These are phyloP conservation scores for Hystrix cristata DNA, from an alignment of 2,113 vertebrate species.

Conservation along the genomic window DNA sequence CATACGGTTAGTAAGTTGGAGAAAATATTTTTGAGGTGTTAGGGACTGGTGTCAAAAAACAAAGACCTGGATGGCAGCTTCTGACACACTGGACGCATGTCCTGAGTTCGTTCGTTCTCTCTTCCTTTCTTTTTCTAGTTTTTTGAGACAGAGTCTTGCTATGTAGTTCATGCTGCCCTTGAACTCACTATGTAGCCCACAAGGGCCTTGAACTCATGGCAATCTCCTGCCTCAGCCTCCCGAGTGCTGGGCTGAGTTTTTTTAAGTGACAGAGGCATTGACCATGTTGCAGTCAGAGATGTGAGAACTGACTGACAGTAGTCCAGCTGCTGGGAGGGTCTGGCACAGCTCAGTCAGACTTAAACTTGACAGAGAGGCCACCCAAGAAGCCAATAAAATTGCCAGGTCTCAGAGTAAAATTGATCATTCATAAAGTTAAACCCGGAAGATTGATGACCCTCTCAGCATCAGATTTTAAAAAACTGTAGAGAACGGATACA, in stretches of 20 bases:
- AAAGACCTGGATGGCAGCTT: not conserved
- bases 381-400: not conserved
- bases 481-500: not conserved
- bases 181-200: too few relatives aligned
- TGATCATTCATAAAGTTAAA: conserved; percentile 21
- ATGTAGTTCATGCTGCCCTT: too few relatives aligned
- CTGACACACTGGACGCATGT: not conserved
- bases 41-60: not conserved
- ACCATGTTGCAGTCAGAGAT: not conserved
- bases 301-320: not conserved
- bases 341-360: not conserved
- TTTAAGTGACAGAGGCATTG: not conserved
- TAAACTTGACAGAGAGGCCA: not conserved
- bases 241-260: not conserved
- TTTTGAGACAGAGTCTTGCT: too few relatives aligned
- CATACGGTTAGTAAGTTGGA: not conserved
- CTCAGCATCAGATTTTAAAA: not conserved
- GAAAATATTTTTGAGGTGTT: conserved; percentile 25
- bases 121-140: too few relatives aligned
- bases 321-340: not conserved
- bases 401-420: not conserved
- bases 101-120: not conserved
- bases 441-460: not conserved
- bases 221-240: too few relatives aligned
- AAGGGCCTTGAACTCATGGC: too few relatives aligned